Evolutionary conservation across 2,113 vertebrate species (phyloP), one percentile per base, ranked within the genome.

Genomic region (Clarias gariepinus): DNA sequence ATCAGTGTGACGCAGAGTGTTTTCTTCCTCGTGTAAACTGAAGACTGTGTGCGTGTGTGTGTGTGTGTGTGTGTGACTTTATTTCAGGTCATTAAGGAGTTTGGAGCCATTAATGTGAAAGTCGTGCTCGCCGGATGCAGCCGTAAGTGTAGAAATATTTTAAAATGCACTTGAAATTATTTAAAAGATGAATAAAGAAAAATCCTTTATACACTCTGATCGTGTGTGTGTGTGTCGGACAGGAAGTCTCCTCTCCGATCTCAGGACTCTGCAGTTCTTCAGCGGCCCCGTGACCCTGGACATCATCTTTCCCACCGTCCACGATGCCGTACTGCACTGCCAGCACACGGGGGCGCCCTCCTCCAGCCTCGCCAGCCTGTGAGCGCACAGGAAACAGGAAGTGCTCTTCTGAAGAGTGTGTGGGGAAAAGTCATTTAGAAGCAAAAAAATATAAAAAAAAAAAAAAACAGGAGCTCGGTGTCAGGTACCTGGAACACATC

Each of bases 71-170:
- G 52, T 12, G 82, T 57, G 57, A 47, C 47, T 53, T 91, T 91
- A 93, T 58, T 95, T 89, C 95, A 99, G 98, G 92, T 98, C 41
- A 95, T 99, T 47, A 97, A 96, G 90, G 97, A 98, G 90, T 98
- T 95, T 77, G 95, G 94, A 30, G 94, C 95, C 5, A 94, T 97
- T 79, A 95, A 95, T 60, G 92, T 99, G n/a, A 88, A n/a, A 61
- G 94, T 99, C 79, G 94, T 94, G 74, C 91, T 99, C 82, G 96
- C 97, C 15, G 92, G 95, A 88, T 98, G 98, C 89, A 97, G 93
- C 84, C 95, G 98, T 99, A 85, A 95, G 95, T 93, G 18, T 13
- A 8, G 0, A n/a, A 25, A 21, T 41, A 21, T 9, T 19, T 2
- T 36, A 71, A 12, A 53, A 13, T 8, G 2, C 16, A 41, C 30